Conservation (phyloP, 1,140 invertebrate genomes). For the Chrysopa pallens region DNA sequence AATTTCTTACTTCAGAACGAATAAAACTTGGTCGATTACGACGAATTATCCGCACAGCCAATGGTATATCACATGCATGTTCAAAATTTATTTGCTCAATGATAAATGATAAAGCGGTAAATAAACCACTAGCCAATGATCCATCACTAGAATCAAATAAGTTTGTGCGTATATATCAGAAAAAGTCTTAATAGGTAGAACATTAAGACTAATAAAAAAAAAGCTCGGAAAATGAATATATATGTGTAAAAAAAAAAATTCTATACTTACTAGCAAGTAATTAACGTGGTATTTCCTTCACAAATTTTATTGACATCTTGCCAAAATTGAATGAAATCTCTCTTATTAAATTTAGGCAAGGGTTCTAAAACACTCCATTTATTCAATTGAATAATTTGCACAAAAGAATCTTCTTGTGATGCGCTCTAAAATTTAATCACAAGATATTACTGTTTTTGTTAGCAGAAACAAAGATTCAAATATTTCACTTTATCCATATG, state of each 20-base stretch:
- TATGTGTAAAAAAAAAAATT: not conserved
- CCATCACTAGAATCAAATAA: constrained; percentile 17
- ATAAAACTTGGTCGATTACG: constrained; percentile 18
- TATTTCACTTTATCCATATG: too few species aligned
- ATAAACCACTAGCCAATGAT: constrained; percentile 17
- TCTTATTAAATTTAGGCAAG: not conserved
- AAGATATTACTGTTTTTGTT: too few species aligned
- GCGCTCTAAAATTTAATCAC: too few species aligned
- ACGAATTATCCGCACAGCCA: constrained; percentile 17
- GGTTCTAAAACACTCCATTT: too few species aligned
- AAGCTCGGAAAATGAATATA: not conserved
- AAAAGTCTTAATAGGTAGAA: too few species aligned
- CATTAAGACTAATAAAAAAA: too few species aligned
- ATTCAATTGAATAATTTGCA: too few species aligned
- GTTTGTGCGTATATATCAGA: too few species aligned
- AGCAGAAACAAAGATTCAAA: too few species aligned
- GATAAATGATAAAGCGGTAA: constrained; percentile 16
- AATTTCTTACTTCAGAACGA: constrained; percentile 9
- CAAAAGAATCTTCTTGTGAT: too few species aligned
- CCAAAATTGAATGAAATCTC: not conserved
- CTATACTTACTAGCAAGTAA: constrained; percentile 1
- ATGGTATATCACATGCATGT: constrained; percentile 20
- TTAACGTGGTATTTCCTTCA: not conserved
- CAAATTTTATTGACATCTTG: not conserved
- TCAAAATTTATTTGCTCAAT: constrained; percentile 23